These are phyloP conservation scores for Platycheirus albimanus DNA, from an alignment of 2,888 invertebrate species.

Conservation along the genomic window DNA sequence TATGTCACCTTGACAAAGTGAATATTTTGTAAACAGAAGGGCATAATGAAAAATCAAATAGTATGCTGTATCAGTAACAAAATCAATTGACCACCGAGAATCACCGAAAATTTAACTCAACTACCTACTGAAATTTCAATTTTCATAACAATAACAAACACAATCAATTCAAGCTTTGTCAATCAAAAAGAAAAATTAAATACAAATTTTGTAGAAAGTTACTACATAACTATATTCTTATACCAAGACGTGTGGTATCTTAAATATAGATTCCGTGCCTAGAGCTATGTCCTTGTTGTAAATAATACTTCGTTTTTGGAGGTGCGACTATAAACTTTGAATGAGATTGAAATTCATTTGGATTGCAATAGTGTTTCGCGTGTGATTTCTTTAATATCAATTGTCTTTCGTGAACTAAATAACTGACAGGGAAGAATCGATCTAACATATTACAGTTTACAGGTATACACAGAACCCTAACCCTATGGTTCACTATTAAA, in stretches of 20 bases:
- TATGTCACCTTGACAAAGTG: constrained; percentile 52
- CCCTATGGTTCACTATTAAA: too few species aligned
- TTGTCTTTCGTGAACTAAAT: constrained; percentile 50
- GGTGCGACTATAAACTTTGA: constrained; percentile 28
- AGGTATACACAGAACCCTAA: too few species aligned
- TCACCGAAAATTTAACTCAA: too few species aligned
- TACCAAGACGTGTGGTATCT: constrained; percentile 9
- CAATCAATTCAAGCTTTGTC: constrained; percentile 54
- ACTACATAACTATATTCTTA: too few species aligned
- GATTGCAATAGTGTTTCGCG: constrained; percentile 50
- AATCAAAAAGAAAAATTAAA: constrained; percentile 62
- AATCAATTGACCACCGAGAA: constrained; percentile 55
- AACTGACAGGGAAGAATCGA: constrained; percentile 51
- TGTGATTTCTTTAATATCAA: constrained; percentile 35
- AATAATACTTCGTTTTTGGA: constrained; percentile 42
- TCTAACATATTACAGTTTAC: constrained; percentile 68
- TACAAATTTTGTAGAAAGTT: constrained; percentile 26
- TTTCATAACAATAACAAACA: background rate
- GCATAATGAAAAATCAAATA: constrained; percentile 10
- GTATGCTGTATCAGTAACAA: constrained; percentile 53
- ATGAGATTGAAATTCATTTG: constrained; percentile 45
- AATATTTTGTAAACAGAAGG: constrained; percentile 63
- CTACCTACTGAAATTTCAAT: too few species aligned
- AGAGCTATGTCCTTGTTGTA: constrained; percentile 59
- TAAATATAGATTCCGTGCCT: constrained; percentile 56